Evolutionary conservation across 2,797 vertebrate genomes (phyloP).

Genomic region (Etheostoma nigrum): DNA sequence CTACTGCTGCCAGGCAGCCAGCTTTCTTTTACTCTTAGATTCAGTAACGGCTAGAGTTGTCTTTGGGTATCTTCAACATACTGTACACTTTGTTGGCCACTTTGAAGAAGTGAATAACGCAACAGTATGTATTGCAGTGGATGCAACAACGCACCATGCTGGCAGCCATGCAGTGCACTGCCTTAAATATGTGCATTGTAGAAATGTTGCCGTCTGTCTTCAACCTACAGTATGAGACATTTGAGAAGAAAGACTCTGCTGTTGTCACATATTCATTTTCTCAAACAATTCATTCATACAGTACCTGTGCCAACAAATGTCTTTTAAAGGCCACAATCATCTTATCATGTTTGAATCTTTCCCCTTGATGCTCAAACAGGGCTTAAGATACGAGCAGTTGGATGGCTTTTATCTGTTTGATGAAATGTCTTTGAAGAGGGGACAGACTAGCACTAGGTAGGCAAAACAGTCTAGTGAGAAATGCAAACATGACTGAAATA

Average conservation of each 20-base stretch:
- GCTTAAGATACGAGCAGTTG: slow-evolving; percentile 55
- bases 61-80: slow-evolving; percentile 22
- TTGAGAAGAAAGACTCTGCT: slow-evolving; percentile 18
- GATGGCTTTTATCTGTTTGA: slow-evolving; percentile 63
- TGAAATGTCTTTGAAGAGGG: slow-evolving; percentile 69
- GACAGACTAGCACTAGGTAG: slow-evolving; percentile 44
- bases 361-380: slow-evolving; percentile 54
- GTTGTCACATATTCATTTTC: slow-evolving; percentile 57
- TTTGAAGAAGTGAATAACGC: slow-evolving; percentile 39
- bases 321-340: slow-evolving; percentile 65
- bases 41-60: not conserved
- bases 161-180: slow-evolving; percentile 13
- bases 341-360: slow-evolving; percentile 48
- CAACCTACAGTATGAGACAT: slow-evolving; percentile 15
- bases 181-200: slow-evolving; percentile 33
- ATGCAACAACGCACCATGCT: slow-evolving; percentile 33
- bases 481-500: slow-evolving; percentile 57
- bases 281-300: slow-evolving; percentile 44
- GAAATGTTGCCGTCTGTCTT: slow-evolving; percentile 26
- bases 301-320: slow-evolving; percentile 35
- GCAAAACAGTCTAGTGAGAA: slow-evolving; percentile 48
- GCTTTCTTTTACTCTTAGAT: not conserved
- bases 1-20: too few species aligned
- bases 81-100: slow-evolving; percentile 5
- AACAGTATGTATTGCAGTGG: slow-evolving; percentile 20